A percentile compares a stretch with the other conserved stretches of the same genome.
phyloP scores from a whole-genome alignment of 2,888 invertebrate species.

The Mechanitis mazaeus region DNA sequence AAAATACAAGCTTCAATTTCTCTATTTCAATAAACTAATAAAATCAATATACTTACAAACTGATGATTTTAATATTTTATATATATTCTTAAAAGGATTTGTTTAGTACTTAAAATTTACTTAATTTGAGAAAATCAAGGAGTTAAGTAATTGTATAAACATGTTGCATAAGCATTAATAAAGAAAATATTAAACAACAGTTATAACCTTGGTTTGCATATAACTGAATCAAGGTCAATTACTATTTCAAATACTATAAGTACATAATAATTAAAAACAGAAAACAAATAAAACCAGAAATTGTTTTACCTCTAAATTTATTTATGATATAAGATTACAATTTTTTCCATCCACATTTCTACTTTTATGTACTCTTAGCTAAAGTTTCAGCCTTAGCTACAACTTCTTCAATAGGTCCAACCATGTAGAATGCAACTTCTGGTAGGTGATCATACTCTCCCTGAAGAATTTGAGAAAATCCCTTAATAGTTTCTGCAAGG shows the following conservation, averaged over 20 bases:
- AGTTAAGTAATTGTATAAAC: too few species aligned
- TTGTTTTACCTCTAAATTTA: slow-evolving; percentile 22
- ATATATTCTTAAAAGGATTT: too few species aligned
- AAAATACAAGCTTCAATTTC: too few species aligned
- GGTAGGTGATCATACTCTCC: slow-evolving; percentile 95
- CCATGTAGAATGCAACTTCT: slow-evolving; percentile 87
- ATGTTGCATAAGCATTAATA: too few species aligned
- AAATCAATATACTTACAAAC: too few species aligned
- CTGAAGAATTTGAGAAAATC: slow-evolving; percentile 88
- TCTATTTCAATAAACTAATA: too few species aligned
- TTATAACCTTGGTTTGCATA: too few species aligned
- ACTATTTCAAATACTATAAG: neutral
- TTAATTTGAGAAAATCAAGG: too few species aligned
- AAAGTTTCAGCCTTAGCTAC: slow-evolving; percentile 86
- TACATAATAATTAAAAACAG: neutral
- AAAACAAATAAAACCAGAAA: slow-evolving; percentile 3
- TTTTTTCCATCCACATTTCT: slow-evolving; percentile 8
- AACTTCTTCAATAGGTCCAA: slow-evolving; percentile 81
- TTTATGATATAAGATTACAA: slow-evolving; percentile 22
- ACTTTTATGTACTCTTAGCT: slow-evolving; percentile 64
- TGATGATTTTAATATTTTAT: too few species aligned
- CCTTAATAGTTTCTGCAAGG: slow-evolving; percentile 90
- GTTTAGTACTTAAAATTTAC: too few species aligned
- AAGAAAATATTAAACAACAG: too few species aligned
- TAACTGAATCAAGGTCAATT: neutral